These are phyloP conservation scores for Acleris holmiana DNA, from an alignment of 2,888 invertebrate species.

Conservation along the genomic window DNA sequence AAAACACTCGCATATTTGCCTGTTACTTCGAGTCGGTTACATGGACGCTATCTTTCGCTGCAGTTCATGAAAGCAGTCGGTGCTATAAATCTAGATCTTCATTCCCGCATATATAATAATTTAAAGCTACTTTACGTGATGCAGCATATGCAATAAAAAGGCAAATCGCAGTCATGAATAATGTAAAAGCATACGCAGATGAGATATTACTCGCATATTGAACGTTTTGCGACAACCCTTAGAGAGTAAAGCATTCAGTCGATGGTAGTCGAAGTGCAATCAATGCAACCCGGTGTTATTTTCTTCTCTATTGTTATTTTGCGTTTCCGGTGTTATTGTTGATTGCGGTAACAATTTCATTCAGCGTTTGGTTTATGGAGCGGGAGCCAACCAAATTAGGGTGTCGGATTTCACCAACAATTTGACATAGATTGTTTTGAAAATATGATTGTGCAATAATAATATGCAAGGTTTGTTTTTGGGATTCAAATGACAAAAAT, in stretches of 20 bases:
- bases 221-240: conserved; percentile 19
- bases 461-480: too few relatives aligned
- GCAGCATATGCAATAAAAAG: conserved; percentile 6
- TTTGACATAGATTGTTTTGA: too few relatives aligned
- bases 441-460: too few relatives aligned
- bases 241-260: conserved; percentile 50
- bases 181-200: not conserved
- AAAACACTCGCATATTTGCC: too few relatives aligned
- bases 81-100: too few relatives aligned
- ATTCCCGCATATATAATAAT: not conserved
- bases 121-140: not conserved
- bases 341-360: not conserved
- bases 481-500: too few relatives aligned
- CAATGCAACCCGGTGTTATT: conserved; percentile 50
- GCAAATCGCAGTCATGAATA: conserved; percentile 9
- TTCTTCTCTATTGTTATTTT: conserved; percentile 48
- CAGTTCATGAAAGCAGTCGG: too few relatives aligned
- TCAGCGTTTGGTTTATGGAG: not conserved
- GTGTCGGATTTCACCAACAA: too few relatives aligned
- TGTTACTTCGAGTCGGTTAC: too few relatives aligned
- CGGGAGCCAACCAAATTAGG: too few relatives aligned
- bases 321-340: not conserved
- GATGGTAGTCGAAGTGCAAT: conserved; percentile 56
- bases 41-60: too few relatives aligned
- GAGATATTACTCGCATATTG: conserved; percentile 2